A percentile compares a stretch with the other conserved stretches of the same genome.
phyloP scores from a whole-genome alignment of 2,888 invertebrate genomes.

The Megaustenia siamemsis region DNA sequence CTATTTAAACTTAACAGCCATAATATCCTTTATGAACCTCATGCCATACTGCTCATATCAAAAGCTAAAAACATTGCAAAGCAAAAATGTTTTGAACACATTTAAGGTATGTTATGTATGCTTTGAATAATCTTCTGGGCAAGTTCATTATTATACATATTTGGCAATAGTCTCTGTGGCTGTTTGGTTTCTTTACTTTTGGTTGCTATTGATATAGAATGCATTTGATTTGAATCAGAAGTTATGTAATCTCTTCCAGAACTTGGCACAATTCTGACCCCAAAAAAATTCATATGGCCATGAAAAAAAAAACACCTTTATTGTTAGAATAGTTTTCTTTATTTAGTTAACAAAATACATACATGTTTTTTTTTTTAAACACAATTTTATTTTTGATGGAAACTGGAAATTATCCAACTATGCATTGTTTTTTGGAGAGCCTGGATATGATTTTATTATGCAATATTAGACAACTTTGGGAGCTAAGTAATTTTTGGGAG shows the following conservation, averaged over 20 bases:
- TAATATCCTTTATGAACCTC: background rate
- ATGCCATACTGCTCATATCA: background rate
- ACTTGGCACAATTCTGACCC: background rate
- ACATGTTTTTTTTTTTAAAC: background rate
- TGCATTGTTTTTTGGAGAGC: no score
- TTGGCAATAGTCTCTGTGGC: background rate
- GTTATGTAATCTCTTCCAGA: background rate
- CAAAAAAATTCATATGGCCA: no score
- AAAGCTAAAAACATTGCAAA: background rate
- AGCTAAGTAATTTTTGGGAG: no score
- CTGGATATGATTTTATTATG: no score
- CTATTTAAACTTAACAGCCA: constrained; percentile 39
- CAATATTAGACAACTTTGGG: no score
- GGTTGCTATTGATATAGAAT: constrained; percentile 2
- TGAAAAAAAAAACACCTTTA: background rate
- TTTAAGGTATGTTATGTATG: background rate
- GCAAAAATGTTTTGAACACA: background rate
- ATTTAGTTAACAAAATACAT: background rate
- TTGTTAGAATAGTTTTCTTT: background rate
- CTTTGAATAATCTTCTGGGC: background rate
- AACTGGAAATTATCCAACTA: no score
- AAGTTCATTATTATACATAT: background rate
- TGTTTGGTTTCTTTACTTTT: constrained; percentile 25
- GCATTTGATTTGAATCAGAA: background rate
- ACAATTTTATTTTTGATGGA: no score